Percentiles rank a stretch among this genome's conserved stretches.
phyloP scores from a whole-genome alignment of 2,797 vertebrate species.

The Scolopax rusticola region DNA sequence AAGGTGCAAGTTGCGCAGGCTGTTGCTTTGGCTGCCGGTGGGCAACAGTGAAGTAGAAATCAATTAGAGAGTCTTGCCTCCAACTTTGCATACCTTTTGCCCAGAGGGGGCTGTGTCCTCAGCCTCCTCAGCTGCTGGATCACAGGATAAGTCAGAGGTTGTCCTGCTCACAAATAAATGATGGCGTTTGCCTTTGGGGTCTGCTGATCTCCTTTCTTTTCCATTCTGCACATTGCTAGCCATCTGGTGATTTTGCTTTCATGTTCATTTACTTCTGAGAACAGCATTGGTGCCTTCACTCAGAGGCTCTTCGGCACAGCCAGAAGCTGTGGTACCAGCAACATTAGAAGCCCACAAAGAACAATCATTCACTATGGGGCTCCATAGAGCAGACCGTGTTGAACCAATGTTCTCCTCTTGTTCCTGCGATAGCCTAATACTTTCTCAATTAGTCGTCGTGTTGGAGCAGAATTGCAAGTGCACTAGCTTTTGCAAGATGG shows the following conservation, averaged over 20 bases:
- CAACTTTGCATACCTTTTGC: not conserved
- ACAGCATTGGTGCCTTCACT: not conserved
- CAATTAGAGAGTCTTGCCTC: not conserved
- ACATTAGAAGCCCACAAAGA: not conserved
- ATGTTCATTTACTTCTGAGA: not conserved
- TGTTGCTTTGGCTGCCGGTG: not conserved
- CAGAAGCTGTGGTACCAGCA: not conserved
- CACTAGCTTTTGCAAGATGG: not conserved
- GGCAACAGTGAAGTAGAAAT: not conserved
- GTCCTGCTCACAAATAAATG: not conserved
- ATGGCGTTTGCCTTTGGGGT: not conserved
- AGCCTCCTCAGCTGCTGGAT: not conserved
- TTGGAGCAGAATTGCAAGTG: not conserved
- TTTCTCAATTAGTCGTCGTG: not conserved
- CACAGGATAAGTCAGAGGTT: not conserved
- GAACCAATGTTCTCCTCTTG: not conserved
- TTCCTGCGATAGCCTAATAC: not conserved
- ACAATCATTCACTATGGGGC: not conserved
- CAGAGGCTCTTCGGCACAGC: not conserved
- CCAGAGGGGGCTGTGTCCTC: not conserved
- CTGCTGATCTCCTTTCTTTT: not conserved
- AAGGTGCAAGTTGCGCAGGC: not conserved
- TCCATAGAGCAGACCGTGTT: not conserved
- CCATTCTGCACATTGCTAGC: not conserved
- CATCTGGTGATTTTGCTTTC: not conserved